Evolutionary conservation across 2,888 invertebrate genomes (phyloP), one percentile per base, ranked within the genome.

Genomic region (Folsomia candida): DNA sequence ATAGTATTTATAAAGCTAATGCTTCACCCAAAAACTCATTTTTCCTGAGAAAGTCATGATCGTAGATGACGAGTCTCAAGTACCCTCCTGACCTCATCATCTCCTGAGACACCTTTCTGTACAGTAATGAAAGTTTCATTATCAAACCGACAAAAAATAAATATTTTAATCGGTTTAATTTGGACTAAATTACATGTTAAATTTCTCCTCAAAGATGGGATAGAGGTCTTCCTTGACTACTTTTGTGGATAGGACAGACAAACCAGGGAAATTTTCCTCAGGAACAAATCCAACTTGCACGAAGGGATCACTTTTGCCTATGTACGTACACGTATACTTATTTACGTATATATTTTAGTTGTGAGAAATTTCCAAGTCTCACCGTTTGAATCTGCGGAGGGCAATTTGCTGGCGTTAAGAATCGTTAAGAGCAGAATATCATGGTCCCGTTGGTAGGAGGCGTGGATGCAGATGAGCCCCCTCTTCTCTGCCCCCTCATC

Each of bases 151-250:
- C 18, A 47, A 47, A 47, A 47, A 47, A n/a, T n/a, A n/a, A n/a
- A n/a, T n/a, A n/a, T n/a, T n/a, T n/a, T n/a, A n/a, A n/a, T n/a
- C n/a, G n/a, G n/a, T 62, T 26, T 63, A 9, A 1, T 18, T n/a
- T 18, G 18, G 18, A 20, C 51, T 22, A 25, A 29, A 84, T 84
- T 81, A 87, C 87, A 86, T 87, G 82, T 86, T 85, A 80, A 87
- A 87, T 1, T 84, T 84, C 80, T 87, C 87, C 73, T 87, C 86
- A 80, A 86, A 87, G 1, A 85, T 82, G 1, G 87, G 87, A 77
- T 85, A 86, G 25, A 87, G 81, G 1, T 85, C 85, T 79, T 85
- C 86, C 79, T 85, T 85, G 66, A 86, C 83, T 27, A 86, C 83
- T 77, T 84, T 84, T 1, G 87, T 87, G 73, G 82, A 82, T 20